Percentiles rank a stretch among this genome's conserved stretches.
Conservation (phyloP, 1,140 invertebrate species). For the Nomia melanderi region DNA sequence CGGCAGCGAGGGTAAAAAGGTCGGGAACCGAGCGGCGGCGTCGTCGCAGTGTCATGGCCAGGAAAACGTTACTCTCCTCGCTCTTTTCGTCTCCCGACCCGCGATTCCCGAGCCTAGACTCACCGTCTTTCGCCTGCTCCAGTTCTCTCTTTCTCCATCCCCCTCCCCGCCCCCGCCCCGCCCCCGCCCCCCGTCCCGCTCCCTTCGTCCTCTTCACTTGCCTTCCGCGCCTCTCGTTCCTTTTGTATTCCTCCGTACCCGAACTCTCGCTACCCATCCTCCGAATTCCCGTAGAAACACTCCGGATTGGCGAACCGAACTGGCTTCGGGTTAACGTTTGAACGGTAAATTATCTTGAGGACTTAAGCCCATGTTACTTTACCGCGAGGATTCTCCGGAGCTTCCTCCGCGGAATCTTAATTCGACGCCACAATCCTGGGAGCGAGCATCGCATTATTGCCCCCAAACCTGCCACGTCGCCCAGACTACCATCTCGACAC, state of each 20-base stretch:
- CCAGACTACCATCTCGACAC: neutral
- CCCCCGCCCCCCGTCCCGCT: neutral
- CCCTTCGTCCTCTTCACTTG: neutral
- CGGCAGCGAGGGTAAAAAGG: conserved; percentile 77
- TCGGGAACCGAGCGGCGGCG: conserved; percentile 65
- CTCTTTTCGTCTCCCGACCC: conserved; percentile 40
- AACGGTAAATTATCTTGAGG: conserved; percentile 70
- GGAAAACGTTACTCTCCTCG: conserved; percentile 72
- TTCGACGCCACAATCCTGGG: conserved; percentile 55
- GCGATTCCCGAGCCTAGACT: conserved; percentile 33
- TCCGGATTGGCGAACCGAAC: conserved; percentile 36
- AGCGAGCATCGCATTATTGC: conserved; percentile 42
- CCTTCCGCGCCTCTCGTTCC: conserved; percentile 28
- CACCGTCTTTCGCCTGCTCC: conserved; percentile 29
- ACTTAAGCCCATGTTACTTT: conserved; percentile 62
- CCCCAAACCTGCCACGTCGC: conserved; percentile 15
- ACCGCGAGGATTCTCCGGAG: conserved; percentile 55
- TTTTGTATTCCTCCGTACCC: conserved; percentile 8
- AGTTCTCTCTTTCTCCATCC: conserved; percentile 14
- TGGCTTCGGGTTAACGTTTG: conserved; percentile 64
- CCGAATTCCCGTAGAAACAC: conserved; percentile 3
- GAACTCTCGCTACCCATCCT: neutral
- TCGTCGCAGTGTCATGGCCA: conserved; percentile 75
- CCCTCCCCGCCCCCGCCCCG: neutral
- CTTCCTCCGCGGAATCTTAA: conserved; percentile 70